Evolutionary conservation across 2,797 vertebrate species (phyloP).

Genomic region (Carcharodon carcharias): DNA sequence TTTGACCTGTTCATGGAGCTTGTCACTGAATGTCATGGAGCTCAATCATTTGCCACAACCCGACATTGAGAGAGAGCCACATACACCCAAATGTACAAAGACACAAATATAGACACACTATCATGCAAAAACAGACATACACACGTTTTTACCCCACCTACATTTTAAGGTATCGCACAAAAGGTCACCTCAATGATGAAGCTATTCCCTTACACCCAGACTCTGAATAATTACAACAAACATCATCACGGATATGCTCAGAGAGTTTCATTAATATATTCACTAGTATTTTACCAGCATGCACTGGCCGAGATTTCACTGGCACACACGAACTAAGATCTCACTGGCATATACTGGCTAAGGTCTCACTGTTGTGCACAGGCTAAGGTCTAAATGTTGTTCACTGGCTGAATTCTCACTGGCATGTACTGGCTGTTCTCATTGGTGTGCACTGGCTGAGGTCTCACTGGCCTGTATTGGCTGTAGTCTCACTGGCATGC

Average conservation of each 20-base stretch:
- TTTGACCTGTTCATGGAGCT: not conserved
- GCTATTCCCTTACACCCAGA: not conserved
- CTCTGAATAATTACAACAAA: not conserved
- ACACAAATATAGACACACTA: not conserved
- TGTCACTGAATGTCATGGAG: not conserved
- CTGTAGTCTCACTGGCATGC: no score
- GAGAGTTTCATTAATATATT: not conserved
- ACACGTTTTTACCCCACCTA: not conserved
- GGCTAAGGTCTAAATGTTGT: not conserved
- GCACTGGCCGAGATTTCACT: no score
- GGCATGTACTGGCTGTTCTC: not conserved
- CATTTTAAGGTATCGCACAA: not conserved
- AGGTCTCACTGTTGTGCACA: no score
- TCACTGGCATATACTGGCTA: not conserved
- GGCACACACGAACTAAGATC: not conserved
- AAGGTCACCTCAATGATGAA: not conserved
- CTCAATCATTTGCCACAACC: not conserved
- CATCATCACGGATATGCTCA: not conserved
- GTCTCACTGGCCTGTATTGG: not conserved
- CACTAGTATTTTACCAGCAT: not conserved
- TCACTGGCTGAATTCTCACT: not conserved
- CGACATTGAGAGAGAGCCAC: not conserved
- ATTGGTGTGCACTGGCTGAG: not conserved
- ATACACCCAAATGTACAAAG: not conserved
- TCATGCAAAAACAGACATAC: not conserved